A percentile compares a stretch with the other conserved stretches of the same genome.
These are phyloP conservation scores for Sciurus carolinensis DNA, from an alignment of 2,797 vertebrate genomes.

Conservation along the genomic window DNA sequence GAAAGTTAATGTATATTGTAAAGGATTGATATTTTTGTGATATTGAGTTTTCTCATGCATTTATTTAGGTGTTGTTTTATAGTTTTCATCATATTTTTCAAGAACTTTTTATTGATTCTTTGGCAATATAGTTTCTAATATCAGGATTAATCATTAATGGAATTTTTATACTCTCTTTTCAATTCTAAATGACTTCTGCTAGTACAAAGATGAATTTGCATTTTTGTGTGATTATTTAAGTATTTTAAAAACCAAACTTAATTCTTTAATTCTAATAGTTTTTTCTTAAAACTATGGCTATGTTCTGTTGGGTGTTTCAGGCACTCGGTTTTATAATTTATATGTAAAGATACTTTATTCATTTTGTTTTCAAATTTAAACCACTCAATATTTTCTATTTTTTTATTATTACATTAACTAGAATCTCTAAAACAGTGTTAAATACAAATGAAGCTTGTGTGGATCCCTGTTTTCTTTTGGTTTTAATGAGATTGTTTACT, in stretches of 20 bases:
- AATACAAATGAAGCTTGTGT: background rate
- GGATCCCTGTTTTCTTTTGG: background rate
- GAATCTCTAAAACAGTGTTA: background rate
- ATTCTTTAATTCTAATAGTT: constrained; percentile 16
- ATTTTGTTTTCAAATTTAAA: background rate
- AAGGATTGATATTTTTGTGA: background rate
- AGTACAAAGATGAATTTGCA: background rate
- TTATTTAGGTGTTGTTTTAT: constrained; percentile 22
- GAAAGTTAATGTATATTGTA: background rate
- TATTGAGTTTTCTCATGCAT: background rate
- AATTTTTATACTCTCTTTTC: background rate
- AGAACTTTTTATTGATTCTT: background rate
- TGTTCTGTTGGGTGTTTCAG: constrained; percentile 19
- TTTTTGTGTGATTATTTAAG: constrained; percentile 35
- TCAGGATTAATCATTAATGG: background rate
- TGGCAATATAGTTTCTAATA: background rate
- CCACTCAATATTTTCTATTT: background rate
- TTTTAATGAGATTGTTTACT: constrained; percentile 53
- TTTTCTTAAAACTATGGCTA: background rate
- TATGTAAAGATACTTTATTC: constrained; percentile 42
- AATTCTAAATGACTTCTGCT: constrained; percentile 33
- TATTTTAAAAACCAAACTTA: background rate
- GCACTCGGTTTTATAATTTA: background rate
- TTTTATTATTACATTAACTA: constrained; percentile 51
- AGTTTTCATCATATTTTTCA: background rate